Conservation (phyloP, 2,797 vertebrate genomes). For the Anguilla marmorata region DNA sequence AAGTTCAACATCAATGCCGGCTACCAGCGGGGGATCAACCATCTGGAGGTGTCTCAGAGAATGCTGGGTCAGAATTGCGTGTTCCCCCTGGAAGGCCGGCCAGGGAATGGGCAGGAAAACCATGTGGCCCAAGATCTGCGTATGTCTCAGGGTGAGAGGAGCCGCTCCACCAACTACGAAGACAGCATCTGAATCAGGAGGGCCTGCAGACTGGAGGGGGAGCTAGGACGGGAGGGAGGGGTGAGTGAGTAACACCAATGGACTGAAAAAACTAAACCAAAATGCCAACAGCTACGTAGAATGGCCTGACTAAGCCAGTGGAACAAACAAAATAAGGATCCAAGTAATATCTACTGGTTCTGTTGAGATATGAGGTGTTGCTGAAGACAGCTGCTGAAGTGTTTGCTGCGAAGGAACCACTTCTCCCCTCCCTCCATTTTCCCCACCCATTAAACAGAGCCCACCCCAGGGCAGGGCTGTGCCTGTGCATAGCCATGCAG, state of each 20-base stretch:
- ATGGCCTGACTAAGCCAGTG: conserved; percentile 26
- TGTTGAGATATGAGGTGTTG: conserved; percentile 36
- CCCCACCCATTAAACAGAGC: conserved; percentile 49
- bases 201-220: conserved; percentile 49
- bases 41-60: conserved; percentile 82
- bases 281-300: conserved; percentile 49
- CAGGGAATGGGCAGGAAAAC: conserved; percentile 84
- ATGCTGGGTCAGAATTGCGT: conserved; percentile 93
- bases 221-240: conserved; percentile 38
- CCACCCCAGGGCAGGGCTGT: conserved; percentile 35
- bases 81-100: conserved; percentile 80
- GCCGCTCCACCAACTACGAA: conserved; percentile 79
- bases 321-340: conserved; percentile 13
- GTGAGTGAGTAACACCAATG: conserved; percentile 39
- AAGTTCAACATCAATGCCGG: conserved; percentile 79
- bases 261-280: conserved; percentile 22
- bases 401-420: conserved; percentile 50
- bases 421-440: conserved; percentile 59
- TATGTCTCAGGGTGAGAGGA: conserved; percentile 82
- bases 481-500: conserved; percentile 36
- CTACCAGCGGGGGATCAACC: conserved; percentile 85
- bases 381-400: conserved; percentile 61
- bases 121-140: conserved; percentile 87
- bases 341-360: conserved; percentile 18
- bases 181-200: conserved; percentile 81